Evolutionary conservation across 2,888 invertebrate species (phyloP), one percentile per base, ranked within the genome.

Genomic region (Pyralis farinalis): DNA sequence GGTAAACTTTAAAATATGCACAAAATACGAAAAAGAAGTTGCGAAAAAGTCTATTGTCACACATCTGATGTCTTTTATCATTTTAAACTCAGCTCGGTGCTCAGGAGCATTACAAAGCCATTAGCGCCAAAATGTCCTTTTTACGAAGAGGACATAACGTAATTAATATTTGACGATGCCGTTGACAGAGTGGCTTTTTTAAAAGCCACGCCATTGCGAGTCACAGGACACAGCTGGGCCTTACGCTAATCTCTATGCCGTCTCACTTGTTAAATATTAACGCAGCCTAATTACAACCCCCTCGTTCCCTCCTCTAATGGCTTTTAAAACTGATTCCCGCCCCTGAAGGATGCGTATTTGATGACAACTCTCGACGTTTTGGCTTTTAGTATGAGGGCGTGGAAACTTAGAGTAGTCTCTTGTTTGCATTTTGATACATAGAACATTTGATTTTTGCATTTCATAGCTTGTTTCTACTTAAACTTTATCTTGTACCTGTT

Each of bases 211-310:
- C 47, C 42, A 40, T 44, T 41, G 53, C 51, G 62, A 65, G 72
- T 65, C 73, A 64, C 76, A 78, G 73, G 79, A 44, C 86, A 59
- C 87, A 87, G 83, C 78, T 86, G 88, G 71, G 58, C 57, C 47
- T 70, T 65, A 59, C 77, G 78, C 73, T 88, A 87, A 87, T 87
- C 87, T 84, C 57, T 65, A 67, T 63, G 67, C 65, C 74, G 74
- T 72, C 75, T 76, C 81, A 87, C 88, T 87, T 87, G 86, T 87
- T 87, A 88, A 88, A 88, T 88, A 88, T 88, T 88, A 88, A 88
- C 82, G 88, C 79, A 72, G 75, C 79, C 83, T 88, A 88, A 87
- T 88, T 88, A 87, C 84, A 71, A 66, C 69, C 70, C 66, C 75
- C 65, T 55, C 58, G 59, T 63, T 70, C 53, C 61, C 53, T 61